These are phyloP conservation scores for Oryzias sinensis DNA, from an alignment of 2,797 vertebrate species.

Conservation along the genomic window DNA sequence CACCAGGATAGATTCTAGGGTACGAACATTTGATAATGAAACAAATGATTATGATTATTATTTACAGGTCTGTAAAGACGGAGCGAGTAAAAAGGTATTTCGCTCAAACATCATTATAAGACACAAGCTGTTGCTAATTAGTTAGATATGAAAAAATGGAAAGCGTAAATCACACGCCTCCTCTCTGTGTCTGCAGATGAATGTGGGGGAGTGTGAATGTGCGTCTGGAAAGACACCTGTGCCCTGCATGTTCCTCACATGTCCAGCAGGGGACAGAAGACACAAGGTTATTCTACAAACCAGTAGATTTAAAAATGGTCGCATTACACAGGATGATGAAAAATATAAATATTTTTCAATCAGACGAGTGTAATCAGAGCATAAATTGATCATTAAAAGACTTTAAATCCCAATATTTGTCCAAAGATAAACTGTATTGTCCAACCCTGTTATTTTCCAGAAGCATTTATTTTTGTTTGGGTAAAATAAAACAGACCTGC, in stretches of 20 bases:
- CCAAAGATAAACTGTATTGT: no score
- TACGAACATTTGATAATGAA: constrained; percentile 37
- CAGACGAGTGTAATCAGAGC: no score
- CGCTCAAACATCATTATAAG: constrained; percentile 31
- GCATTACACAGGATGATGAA: neutral
- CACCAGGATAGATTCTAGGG: no score
- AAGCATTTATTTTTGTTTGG: neutral
- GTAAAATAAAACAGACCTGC: neutral
- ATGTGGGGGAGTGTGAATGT: constrained; percentile 35
- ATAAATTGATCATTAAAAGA: no score
- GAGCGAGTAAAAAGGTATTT: constrained; percentile 30
- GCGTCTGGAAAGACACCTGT: neutral
- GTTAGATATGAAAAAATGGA: constrained; percentile 35
- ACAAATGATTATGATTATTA: constrained; percentile 44
- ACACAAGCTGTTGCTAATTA: constrained; percentile 57
- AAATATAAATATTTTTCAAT: no score
- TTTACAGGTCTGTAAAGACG: constrained; percentile 23
- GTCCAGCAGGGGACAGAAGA: constrained; percentile 58
- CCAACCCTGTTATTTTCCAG: no score
- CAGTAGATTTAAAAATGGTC: fast-evolving
- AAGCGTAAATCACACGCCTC: constrained; percentile 61
- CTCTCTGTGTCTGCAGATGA: constrained; percentile 54
- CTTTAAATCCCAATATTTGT: no score
- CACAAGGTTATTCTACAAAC: constrained; percentile 15
- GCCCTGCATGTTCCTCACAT: neutral